Conservation (phyloP, 1,140 invertebrate genomes). For the Sitobion miscanthi region DNA sequence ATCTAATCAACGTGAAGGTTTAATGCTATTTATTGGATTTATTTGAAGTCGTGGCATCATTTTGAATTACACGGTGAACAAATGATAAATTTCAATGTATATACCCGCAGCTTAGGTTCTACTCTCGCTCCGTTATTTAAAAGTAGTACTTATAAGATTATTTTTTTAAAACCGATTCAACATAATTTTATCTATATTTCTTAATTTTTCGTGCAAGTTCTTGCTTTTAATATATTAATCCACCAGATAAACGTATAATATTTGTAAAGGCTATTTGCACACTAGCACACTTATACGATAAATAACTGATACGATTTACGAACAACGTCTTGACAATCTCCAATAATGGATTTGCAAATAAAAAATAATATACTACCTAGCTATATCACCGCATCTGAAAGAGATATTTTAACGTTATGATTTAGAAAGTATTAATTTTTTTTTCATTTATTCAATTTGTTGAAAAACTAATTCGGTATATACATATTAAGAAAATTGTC, state of each 20-base stretch:
- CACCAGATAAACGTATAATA: not conserved
- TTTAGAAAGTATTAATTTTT: not conserved
- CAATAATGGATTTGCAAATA: not conserved
- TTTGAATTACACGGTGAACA: not conserved
- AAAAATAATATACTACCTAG: too few relatives aligned
- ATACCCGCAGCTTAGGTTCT: not conserved
- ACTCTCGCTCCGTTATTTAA: not conserved
- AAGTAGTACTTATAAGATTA: not conserved
- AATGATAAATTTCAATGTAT: not conserved
- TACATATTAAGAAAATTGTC: not conserved
- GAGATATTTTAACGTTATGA: not conserved
- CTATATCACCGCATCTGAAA: not conserved
- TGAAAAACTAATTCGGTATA: not conserved
- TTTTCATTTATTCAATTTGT: not conserved
- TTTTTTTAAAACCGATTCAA: not conserved
- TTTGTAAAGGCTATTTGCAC: not conserved
- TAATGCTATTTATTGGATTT: conserved; percentile 7
- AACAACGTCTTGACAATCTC: not conserved
- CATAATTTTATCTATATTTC: not conserved
- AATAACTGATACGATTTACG: not conserved
- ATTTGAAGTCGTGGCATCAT: conserved; percentile 12
- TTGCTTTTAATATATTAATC: not conserved
- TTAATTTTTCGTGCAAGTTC: not conserved
- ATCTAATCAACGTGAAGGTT: conserved; percentile 17
- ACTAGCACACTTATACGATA: not conserved